Percentiles rank a stretch among this genome's conserved stretches.
phyloP scores from a whole-genome alignment of 2,888 invertebrate genomes.

The Zhuqinia jingwanae region DNA sequence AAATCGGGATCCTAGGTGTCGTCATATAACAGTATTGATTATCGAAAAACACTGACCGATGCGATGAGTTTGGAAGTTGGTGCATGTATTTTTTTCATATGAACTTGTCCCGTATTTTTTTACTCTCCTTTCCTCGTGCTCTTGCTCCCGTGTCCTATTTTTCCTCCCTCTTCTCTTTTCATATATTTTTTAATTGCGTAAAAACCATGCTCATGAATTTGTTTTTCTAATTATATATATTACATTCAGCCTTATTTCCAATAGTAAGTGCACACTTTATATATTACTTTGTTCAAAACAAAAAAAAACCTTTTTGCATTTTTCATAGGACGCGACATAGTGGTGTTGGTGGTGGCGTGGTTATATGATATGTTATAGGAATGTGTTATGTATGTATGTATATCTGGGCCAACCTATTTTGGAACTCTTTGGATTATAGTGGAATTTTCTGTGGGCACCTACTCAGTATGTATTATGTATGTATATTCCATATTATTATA shows the following conservation, averaged over 20 bases:
- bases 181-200: constrained; percentile 54
- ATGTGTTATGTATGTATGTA: constrained; percentile 41
- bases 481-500: neutral
- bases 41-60: too few species aligned
- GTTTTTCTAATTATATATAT: too few species aligned
- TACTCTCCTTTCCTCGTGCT: neutral
- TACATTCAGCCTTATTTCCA: too few species aligned
- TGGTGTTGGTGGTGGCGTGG: too few species aligned
- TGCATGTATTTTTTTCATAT: constrained; percentile 24
- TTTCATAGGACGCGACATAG: neutral
- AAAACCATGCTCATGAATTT: constrained; percentile 17
- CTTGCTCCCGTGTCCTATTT: constrained; percentile 48
- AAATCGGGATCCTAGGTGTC: too few species aligned
- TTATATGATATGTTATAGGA: neutral
- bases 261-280: too few species aligned
- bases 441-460: neutral
- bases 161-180: constrained; percentile 30
- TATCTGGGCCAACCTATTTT: constrained; percentile 56
- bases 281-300: too few species aligned
- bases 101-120: constrained; percentile 64
- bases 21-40: too few species aligned
- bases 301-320: too few species aligned
- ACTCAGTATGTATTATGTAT: neutral
- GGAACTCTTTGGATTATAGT: constrained; percentile 16
- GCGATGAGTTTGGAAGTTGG: too few species aligned